phyloP scores from a whole-genome alignment of 1,140 invertebrate genomes.

The Neodiprion pinetum region DNA sequence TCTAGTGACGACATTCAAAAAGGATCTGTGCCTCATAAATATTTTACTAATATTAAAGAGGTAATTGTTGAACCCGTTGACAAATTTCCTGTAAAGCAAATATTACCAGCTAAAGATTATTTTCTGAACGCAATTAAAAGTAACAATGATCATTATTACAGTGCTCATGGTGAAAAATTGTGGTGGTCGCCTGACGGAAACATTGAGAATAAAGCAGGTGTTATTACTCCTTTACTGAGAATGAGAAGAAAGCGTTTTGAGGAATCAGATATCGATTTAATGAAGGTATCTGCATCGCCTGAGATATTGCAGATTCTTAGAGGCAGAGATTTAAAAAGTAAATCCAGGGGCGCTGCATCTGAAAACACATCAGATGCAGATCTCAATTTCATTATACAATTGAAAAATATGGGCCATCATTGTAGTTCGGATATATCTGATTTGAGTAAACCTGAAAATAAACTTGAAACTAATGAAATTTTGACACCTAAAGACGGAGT shows the following conservation, averaged over 20 bases:
- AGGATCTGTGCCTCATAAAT: background rate
- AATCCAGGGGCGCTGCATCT: background rate
- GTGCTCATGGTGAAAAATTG: background rate
- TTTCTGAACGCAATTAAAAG: background rate
- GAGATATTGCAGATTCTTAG: background rate
- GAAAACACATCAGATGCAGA: background rate
- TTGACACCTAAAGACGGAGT: background rate
- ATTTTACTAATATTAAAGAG: background rate
- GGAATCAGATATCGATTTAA: background rate
- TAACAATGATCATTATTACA: constrained; percentile 2
- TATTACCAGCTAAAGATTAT: background rate
- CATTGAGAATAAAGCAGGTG: background rate
- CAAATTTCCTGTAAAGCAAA: background rate
- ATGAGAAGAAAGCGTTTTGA: background rate
- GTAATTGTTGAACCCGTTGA: background rate
- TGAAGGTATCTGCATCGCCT: background rate
- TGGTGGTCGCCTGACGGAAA: background rate
- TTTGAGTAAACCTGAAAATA: no score
- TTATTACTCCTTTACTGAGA: background rate
- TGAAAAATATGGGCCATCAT: background rate
- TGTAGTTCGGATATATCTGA: background rate
- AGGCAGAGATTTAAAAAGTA: background rate
- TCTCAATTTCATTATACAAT: background rate
- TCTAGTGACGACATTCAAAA: no score
- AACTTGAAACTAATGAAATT: background rate